phyloP scores from a whole-genome alignment of 2,888 invertebrate genomes.

The Drosophila koepferae region DNA sequence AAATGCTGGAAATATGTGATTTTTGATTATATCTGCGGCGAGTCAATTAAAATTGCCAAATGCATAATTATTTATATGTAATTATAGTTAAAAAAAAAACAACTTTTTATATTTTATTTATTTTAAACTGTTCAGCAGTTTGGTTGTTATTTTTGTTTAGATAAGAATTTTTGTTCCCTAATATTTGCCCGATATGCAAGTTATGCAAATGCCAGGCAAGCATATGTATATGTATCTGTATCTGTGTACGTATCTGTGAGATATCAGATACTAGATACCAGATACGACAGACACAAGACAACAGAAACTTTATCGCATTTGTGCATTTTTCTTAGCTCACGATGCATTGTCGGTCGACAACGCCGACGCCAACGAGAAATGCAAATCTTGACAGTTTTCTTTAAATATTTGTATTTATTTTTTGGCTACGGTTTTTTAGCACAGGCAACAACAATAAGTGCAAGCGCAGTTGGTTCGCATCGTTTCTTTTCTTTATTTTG shows the following conservation, averaged over 20 bases:
- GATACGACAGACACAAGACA: conserved; percentile 36
- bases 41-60: conserved; percentile 62
- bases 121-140: conserved; percentile 13
- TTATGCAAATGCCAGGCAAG: conserved; percentile 67
- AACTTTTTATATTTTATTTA: conserved; percentile 12
- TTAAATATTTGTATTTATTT: conserved; percentile 74
- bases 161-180: conserved; percentile 32
- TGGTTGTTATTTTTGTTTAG: conserved; percentile 21
- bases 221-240: conserved; percentile 34
- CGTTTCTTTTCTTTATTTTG: conserved; percentile 63
- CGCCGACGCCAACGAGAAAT: conserved; percentile 56
- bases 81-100: conserved; percentile 44
- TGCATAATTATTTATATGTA: conserved; percentile 56
- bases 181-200: conserved; percentile 61
- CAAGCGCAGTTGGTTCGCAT: conserved; percentile 51
- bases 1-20: conserved; percentile 27
- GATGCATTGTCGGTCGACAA: conserved; percentile 32
- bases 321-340: conserved; percentile 69
- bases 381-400: conserved; percentile 79
- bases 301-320: conserved; percentile 68
- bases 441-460: conserved; percentile 26
- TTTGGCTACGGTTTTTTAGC: conserved; percentile 64
- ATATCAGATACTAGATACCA: conserved; percentile 51
- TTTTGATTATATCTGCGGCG: conserved; percentile 43
- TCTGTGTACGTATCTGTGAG: conserved; percentile 56